phyloP scores from a whole-genome alignment of 1,140 invertebrate genomes.

The Euwallacea fornicatus region DNA sequence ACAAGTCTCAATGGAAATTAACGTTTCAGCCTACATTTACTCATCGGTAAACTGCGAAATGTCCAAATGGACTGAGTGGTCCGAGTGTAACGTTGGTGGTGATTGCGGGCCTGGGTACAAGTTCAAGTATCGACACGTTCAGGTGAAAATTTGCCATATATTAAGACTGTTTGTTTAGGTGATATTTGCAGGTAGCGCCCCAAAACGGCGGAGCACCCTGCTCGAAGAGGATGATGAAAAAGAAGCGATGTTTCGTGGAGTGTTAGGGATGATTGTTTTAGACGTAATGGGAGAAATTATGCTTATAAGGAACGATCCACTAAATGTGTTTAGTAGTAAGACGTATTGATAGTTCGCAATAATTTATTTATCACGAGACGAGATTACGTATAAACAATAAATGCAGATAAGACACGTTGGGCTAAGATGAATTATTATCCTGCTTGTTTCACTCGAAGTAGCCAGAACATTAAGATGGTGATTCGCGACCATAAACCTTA shows the following conservation, averaged over 20 bases:
- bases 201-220: constrained; percentile 70
- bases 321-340: too few relatives aligned
- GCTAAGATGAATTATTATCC: too few relatives aligned
- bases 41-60: constrained; percentile 18
- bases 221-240: constrained; percentile 61
- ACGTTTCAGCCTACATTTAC: constrained; percentile 23
- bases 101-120: constrained; percentile 40
- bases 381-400: too few relatives aligned
- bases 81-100: constrained; percentile 36
- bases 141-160: constrained; percentile 38
- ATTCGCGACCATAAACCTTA: too few relatives aligned
- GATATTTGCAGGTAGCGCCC: constrained; percentile 55
- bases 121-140: constrained; percentile 48
- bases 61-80: constrained; percentile 44
- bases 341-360: too few relatives aligned
- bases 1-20: not conserved
- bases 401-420: too few relatives aligned
- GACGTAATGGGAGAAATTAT: too few relatives aligned
- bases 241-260: constrained; percentile 54
- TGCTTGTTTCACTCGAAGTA: too few relatives aligned
- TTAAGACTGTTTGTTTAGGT: not conserved
- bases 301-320: too few relatives aligned
- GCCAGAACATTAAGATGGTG: too few relatives aligned
- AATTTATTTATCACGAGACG: too few relatives aligned
- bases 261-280: not conserved